These are phyloP conservation scores for Agrotis ipsilon DNA, from an alignment of 2,888 invertebrate species.

Conservation along the genomic window DNA sequence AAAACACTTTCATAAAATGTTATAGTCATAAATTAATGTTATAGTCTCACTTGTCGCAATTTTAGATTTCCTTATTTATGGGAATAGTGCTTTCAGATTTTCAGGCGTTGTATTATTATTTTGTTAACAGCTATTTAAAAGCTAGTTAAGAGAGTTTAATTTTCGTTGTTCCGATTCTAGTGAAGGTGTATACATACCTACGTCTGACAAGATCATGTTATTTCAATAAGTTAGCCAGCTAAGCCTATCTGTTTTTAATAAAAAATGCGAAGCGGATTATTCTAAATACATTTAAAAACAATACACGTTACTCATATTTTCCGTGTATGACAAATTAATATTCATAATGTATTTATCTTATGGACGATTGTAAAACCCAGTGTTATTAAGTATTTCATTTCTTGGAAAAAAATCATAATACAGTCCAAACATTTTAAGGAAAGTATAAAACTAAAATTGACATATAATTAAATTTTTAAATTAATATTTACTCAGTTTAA, in stretches of 20 bases:
- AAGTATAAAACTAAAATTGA: slow-evolving; percentile 51
- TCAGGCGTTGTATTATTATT: too few relatives aligned
- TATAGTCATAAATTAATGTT: too few relatives aligned
- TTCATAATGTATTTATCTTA: slow-evolving; percentile 16
- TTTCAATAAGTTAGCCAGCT: neutral
- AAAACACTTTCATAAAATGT: too few relatives aligned
- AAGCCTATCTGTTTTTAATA: neutral
- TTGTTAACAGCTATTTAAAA: too few relatives aligned
- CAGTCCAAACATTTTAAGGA: slow-evolving; percentile 42
- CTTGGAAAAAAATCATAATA: slow-evolving; percentile 36
- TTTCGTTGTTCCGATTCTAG: too few relatives aligned
- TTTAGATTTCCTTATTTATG: too few relatives aligned
- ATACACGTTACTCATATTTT: slow-evolving; percentile 14
- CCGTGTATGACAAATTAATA: slow-evolving; percentile 31
- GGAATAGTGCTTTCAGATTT: neutral
- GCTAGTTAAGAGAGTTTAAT: too few relatives aligned
- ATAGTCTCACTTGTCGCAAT: too few relatives aligned
- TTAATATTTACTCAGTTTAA: slow-evolving; percentile 29
- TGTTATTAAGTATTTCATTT: slow-evolving; percentile 20
- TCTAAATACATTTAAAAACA: neutral
- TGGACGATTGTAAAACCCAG: slow-evolving; percentile 11
- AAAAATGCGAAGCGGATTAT: neutral
- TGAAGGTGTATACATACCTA: too few relatives aligned
- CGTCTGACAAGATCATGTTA: too few relatives aligned
- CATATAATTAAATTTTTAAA: slow-evolving; percentile 35